Evolutionary conservation across 1,140 invertebrate species (phyloP).

Genomic region (Streblospio benedicti): DNA sequence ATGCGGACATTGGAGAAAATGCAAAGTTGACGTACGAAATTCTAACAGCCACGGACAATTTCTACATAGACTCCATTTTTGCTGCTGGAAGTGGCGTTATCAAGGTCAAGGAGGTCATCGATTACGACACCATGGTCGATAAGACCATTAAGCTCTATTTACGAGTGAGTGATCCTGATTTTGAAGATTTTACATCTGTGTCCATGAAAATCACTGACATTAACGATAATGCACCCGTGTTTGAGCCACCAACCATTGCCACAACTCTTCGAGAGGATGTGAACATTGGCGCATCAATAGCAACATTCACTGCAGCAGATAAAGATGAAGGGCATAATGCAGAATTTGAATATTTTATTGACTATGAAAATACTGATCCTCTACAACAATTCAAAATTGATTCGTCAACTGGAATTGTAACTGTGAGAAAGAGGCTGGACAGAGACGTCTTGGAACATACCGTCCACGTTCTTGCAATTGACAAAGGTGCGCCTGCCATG

Average conservation of each 20-base stretch:
- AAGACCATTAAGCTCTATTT: slow-evolving; percentile 11
- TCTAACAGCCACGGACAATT: not conserved
- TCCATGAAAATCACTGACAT: slow-evolving; percentile 9
- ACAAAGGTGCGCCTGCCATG: slow-evolving; percentile 62
- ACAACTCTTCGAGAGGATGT: not conserved
- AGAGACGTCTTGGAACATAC: not conserved
- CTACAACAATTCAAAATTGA: slow-evolving; percentile 12
- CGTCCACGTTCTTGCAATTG: slow-evolving; percentile 14
- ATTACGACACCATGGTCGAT: not conserved
- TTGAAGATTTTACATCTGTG: slow-evolving; percentile 5
- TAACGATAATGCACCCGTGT: slow-evolving; percentile 18
- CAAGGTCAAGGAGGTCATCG: slow-evolving; percentile 7
- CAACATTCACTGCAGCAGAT: slow-evolving; percentile 8
- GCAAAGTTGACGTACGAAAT: slow-evolving; percentile 9
- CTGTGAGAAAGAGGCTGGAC: slow-evolving; percentile 9
- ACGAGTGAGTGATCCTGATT: not conserved
- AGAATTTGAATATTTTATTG: slow-evolving; percentile 15
- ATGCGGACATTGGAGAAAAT: slow-evolving; percentile 12
- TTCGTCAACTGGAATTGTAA: slow-evolving; percentile 4
- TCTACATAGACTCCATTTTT: slow-evolving; percentile 13
- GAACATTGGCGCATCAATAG: not conserved
- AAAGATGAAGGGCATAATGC: slow-evolving; percentile 11
- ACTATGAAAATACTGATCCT: slow-evolving; percentile 11
- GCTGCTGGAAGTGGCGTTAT: slow-evolving; percentile 2
- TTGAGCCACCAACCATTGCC: not conserved